Percentiles rank a stretch among this genome's conserved stretches.
These are phyloP conservation scores for Azemiops feae DNA, from an alignment of 2,113 vertebrate genomes.

Conservation along the genomic window DNA sequence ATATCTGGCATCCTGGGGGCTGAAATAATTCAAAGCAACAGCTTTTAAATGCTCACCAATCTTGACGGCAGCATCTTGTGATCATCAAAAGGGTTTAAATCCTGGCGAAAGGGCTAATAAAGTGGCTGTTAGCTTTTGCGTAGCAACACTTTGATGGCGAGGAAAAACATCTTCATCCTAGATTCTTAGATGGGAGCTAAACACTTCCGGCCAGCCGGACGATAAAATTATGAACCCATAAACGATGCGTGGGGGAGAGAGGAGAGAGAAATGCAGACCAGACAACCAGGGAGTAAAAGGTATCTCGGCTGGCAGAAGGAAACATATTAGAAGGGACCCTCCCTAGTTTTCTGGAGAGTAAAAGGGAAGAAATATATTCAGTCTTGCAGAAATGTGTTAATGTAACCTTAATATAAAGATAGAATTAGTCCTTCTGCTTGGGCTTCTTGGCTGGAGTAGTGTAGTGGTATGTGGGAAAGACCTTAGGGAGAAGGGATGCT, in stretches of 20 bases:
- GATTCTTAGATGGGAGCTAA: constrained; percentile 38
- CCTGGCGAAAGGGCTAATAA: constrained; percentile 51
- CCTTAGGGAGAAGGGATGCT: not conserved
- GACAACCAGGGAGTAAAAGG: not conserved
- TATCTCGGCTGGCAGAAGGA: not conserved
- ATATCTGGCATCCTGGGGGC: constrained; percentile 29
- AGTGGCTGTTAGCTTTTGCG: constrained; percentile 48
- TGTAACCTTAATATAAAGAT: not conserved
- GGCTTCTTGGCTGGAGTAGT: not conserved
- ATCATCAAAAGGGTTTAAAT: constrained; percentile 46
- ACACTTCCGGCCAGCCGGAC: not conserved
- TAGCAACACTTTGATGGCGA: constrained; percentile 54
- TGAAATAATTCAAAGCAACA: constrained; percentile 51
- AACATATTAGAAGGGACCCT: not conserved
- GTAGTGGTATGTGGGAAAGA: not conserved
- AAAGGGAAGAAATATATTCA: not conserved
- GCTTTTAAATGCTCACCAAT: constrained; percentile 45
- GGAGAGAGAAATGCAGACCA: not conserved
- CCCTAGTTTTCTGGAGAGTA: not conserved
- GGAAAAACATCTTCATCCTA: constrained; percentile 18
- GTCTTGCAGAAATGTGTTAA: not conserved
- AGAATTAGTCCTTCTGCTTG: not conserved
- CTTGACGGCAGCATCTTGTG: constrained; percentile 35
- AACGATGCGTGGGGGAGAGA: not conserved
- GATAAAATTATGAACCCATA: constrained; percentile 28